Conservation (phyloP, 2,113 vertebrate genomes). For the Oryzias woworae region DNA sequence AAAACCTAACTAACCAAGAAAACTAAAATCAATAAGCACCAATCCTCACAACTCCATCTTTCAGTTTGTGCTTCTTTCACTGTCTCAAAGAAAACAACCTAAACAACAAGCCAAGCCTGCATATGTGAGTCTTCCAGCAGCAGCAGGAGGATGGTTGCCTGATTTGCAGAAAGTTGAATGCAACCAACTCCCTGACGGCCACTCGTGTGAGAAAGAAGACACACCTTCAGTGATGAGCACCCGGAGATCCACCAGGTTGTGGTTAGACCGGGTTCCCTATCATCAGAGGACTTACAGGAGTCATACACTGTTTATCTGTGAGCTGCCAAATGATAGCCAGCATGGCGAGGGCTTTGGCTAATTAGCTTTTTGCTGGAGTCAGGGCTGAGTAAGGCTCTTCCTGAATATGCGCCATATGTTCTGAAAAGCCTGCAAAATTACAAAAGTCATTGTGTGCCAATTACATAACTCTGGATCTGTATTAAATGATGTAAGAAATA, state of each 20-base stretch:
- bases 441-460: too few species aligned
- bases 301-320: constrained; percentile 20
- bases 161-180: constrained; percentile 20
- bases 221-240: constrained; percentile 19
- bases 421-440: too few species aligned
- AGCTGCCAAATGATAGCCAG: constrained; percentile 20
- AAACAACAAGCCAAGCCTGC: constrained; percentile 31
- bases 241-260: constrained; percentile 11
- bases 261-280: constrained; percentile 31
- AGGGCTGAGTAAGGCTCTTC: constrained; percentile 48
- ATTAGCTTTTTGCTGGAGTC: constrained; percentile 51
- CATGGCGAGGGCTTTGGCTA: constrained; percentile 16
- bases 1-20: too few species aligned
- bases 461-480: too few species aligned
- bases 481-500: too few species aligned
- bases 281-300: constrained; percentile 45
- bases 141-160: constrained; percentile 38
- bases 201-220: constrained; percentile 46
- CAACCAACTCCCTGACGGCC: constrained; percentile 20
- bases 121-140: constrained; percentile 27
- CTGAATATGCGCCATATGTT: constrained; percentile 5
- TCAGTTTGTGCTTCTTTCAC: constrained; percentile 4
- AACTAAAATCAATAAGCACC: too few species aligned
- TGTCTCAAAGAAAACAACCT: constrained; percentile 30
- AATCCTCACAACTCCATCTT: not conserved